phyloP scores from a whole-genome alignment of 1,140 invertebrate genomes.

The Drosophila biarmipes region DNA sequence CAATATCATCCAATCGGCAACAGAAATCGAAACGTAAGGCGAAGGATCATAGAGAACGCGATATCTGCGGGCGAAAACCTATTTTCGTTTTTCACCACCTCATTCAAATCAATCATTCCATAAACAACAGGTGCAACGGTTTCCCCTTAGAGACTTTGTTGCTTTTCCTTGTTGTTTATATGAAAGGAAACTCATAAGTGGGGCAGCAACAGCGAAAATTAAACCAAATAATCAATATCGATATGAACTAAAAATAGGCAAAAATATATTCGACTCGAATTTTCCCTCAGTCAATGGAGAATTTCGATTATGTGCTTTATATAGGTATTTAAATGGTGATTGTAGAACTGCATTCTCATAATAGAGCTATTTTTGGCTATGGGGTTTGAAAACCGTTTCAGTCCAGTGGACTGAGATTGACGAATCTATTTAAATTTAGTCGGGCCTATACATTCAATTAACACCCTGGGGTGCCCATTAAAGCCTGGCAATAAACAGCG shows the following conservation, averaged over 20 bases:
- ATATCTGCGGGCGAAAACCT: conserved; percentile 26
- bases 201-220: conserved; percentile 17
- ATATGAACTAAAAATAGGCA: conserved; percentile 29
- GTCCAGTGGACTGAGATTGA: not conserved
- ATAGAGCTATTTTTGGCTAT: conserved; percentile 12
- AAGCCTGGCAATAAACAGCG: conserved; percentile 27
- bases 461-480: conserved; percentile 33
- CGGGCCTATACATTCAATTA: conserved; percentile 33
- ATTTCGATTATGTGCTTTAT: conserved; percentile 21
- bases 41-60: conserved; percentile 44
- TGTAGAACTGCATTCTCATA: conserved; percentile 8
- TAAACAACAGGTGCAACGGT: conserved; percentile 56
- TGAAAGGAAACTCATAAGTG: conserved; percentile 29
- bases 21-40: conserved; percentile 1
- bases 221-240: conserved; percentile 41
- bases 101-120: conserved; percentile 44
- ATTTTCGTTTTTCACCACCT: conserved; percentile 31
- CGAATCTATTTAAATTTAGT: conserved; percentile 13
- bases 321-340: conserved; percentile 3
- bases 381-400: not conserved
- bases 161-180: conserved; percentile 15
- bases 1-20: conserved; percentile 27
- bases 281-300: conserved; percentile 18
- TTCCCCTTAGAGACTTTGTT: conserved; percentile 15
- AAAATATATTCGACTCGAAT: conserved; percentile 12